Evolutionary conservation across 2,888 invertebrate genomes (phyloP), one percentile per base, ranked within the genome.

Genomic region (Iselma pallidipennis): DNA sequence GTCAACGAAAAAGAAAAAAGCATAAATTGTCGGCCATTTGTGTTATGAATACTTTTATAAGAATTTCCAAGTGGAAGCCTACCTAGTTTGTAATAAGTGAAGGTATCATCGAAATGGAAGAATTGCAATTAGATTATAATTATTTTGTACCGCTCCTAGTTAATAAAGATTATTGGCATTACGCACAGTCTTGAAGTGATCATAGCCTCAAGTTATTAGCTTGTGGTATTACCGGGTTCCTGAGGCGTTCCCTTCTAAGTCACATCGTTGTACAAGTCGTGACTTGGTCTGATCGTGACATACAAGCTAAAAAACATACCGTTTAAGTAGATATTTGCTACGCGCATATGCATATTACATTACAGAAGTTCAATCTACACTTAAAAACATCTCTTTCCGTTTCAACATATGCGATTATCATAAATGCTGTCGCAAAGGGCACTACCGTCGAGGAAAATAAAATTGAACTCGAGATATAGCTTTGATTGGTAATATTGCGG

Each of bases 201-300:
- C 70, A 73, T 71, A 69, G 71, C 71, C 73, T 71, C 71, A 72
- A 74, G 75, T 76, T 76, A 75, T 74, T 75, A 76, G 71, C 72
- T 74, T 71, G 74, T 73, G 74, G 70, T 76, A 75, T 75, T 76
- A 75, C 74, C 74, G 73, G 73, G 72, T 74, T 74, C 74, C 73
- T 68, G 69, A 72, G 75, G 74, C 74, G 75, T 74, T 74, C 71
- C 72, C 74, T 72, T 68, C 74, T 70, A 72, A 73, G 74, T 74
- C 73, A 68, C 73, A 74, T 74, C 73, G 74, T 75, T 70, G 73
- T 66, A 72, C 73, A 59, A 68, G 76, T 79, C 79, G 79, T 79
- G 79, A 79, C 79, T 77, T 66, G 75, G 70, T 74, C 72, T 67
- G 76, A 76, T 79, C 79, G 78, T 79, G 79, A 79, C 78, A 78